Percentiles rank a stretch among this genome's conserved stretches.
phyloP scores from a whole-genome alignment of 2,888 invertebrate species.

The Cerceris rybyensis region DNA sequence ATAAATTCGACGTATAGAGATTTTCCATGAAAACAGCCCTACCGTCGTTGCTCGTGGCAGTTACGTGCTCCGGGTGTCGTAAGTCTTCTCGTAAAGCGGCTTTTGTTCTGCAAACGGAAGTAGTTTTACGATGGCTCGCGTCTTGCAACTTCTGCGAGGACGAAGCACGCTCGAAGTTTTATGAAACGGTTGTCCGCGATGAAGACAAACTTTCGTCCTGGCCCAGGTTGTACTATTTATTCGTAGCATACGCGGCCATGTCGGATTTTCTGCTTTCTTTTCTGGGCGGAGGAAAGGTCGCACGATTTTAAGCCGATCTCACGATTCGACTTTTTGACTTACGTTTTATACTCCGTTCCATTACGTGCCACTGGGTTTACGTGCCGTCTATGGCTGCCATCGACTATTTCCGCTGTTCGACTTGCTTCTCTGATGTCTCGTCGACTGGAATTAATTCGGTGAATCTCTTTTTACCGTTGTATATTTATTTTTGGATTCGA shows the following conservation, averaged over 20 bases:
- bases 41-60: conserved; percentile 15
- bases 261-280: neutral
- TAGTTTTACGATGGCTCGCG: conserved; percentile 52
- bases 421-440: too few species aligned
- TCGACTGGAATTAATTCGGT: too few species aligned
- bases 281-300: too few species aligned
- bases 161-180: conserved; percentile 11
- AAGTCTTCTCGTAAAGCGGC: conserved; percentile 55
- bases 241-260: neutral
- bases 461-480: too few species aligned
- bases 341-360: too few species aligned
- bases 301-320: too few species aligned
- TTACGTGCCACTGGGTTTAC: too few species aligned
- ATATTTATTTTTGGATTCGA: too few species aligned
- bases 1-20: conserved; percentile 21
- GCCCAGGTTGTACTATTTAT: neutral
- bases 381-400: too few species aligned
- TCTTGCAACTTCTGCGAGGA: conserved; percentile 23
- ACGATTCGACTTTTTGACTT: too few species aligned
- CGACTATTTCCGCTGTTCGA: too few species aligned
- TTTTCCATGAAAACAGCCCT: conserved; percentile 36
- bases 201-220: neutral
- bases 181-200: conserved; percentile 3
- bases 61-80: conserved; percentile 53
- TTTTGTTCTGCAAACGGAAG: conserved; percentile 56